These are phyloP conservation scores for Sakesphorus luctuosus DNA, from an alignment of 2,113 vertebrate genomes.

Conservation along the genomic window DNA sequence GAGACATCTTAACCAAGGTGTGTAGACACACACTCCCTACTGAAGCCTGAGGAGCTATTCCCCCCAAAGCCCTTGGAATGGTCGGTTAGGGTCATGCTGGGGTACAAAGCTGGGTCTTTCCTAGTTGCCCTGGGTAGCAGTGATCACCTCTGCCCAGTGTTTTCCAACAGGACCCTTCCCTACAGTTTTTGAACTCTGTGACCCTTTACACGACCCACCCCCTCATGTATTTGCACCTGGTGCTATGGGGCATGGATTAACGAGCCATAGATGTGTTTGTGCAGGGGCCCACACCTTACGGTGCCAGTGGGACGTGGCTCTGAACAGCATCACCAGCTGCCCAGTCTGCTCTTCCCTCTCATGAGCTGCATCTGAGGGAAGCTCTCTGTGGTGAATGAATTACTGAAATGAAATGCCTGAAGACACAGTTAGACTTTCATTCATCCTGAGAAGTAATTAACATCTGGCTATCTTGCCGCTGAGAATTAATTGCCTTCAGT, in stretches of 20 bases:
- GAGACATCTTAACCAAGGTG: background rate
- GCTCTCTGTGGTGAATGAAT: constrained; percentile 26
- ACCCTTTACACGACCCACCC: background rate
- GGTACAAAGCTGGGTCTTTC: background rate
- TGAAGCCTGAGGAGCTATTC: background rate
- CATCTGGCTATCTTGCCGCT: background rate
- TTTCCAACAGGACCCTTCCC: background rate
- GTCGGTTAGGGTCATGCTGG: background rate
- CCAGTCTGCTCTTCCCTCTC: background rate
- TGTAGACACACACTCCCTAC: background rate
- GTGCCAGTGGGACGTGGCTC: rapidly evolving
- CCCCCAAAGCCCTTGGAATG: background rate
- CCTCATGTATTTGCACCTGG: rapidly evolving
- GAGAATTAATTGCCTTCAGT: background rate
- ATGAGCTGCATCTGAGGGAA: background rate
- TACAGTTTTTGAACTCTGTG: background rate
- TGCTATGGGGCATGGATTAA: rapidly evolving
- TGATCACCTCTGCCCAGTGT: background rate
- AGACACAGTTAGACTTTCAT: constrained; percentile 14
- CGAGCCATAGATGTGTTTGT: background rate
- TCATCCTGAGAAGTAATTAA: constrained; percentile 42
- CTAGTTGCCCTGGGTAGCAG: background rate
- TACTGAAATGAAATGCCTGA: background rate
- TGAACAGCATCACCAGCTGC: background rate
- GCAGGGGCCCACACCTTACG: background rate